Base-by-base conservation (phyloP, 1,140 invertebrate genomes). In the Kradibia gibbosae region DNA sequence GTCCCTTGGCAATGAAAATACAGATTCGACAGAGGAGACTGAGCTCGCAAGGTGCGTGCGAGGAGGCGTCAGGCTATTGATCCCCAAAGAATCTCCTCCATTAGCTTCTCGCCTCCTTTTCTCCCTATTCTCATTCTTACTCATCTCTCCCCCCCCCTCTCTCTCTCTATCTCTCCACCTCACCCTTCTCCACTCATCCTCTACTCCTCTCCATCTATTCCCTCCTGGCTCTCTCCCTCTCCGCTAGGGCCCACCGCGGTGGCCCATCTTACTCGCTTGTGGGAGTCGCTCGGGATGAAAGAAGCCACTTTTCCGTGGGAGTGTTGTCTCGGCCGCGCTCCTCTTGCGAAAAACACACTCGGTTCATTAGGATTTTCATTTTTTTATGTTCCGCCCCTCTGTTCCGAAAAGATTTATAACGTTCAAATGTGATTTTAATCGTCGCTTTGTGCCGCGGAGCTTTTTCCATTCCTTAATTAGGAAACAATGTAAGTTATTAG, bases 301-400 rank as follows among this genome's bases (percentile, higher is more conserved):
- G 39, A 39, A 60, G 55, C n/a, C 53, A 73, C 22, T 81, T 81
- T 81, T 81, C 80, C 80, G 80, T 81, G 80, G 80, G 74, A 81
- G 28, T 57, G 25, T 77, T 78, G 20, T 48, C 42, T 48, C 45
- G 17, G 17, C 0, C 15, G 25, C 36, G 39, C 3, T 76, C 45
- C 50, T 71, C 74, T 73, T 72, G 74, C 62, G 73, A 81, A 81
- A 79, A 81, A 70, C 45, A 50, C 17, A 75, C 20, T 53, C 53
- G 50, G 60, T 76, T 77, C 80, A 70, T 81, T 76, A 80, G 72
- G 34, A 70, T 67, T 53, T 10, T 80, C 36, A 25, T 81, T 76
- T 48, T 70, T 53, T 20, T 11, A 3, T 17, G 45, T 48, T 48
- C 45, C 45, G 7, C 45, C 55, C 28, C 13, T 39, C 34, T 25